Evolutionary conservation across 2,888 invertebrate genomes (phyloP).

Genomic region (Orgyia antiqua): DNA sequence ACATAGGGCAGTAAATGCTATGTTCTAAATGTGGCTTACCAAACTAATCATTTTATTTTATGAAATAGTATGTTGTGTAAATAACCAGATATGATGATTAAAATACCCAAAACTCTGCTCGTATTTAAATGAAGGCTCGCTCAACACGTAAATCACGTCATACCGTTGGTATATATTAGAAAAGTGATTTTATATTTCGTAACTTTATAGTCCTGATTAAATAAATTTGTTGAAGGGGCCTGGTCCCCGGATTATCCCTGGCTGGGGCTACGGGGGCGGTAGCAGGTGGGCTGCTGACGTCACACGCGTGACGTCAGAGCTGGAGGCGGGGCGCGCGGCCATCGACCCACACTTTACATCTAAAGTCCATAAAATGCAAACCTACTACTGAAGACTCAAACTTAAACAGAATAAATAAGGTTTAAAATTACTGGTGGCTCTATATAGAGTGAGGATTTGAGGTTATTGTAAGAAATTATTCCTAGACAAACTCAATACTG

Average conservation of each 20-base stretch:
- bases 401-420: constrained; percentile 11
- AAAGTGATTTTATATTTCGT: constrained; percentile 23
- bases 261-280: constrained; percentile 32
- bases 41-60: too few relatives aligned
- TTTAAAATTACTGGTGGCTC: constrained; percentile 10
- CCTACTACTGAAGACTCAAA: constrained; percentile 13
- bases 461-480: too few relatives aligned
- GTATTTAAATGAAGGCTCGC: too few relatives aligned
- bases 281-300: constrained; percentile 59
- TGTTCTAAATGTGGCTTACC: too few relatives aligned
- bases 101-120: too few relatives aligned
- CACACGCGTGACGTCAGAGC: constrained; percentile 62
- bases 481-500: too few relatives aligned
- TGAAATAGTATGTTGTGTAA: too few relatives aligned
- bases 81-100: too few relatives aligned
- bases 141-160: constrained; percentile 11
- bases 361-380: constrained; percentile 25
- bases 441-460: too few relatives aligned
- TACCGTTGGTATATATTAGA: constrained; percentile 10
- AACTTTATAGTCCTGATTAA: constrained; percentile 30
- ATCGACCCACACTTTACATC: constrained; percentile 41
- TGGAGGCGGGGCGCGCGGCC: constrained; percentile 55
- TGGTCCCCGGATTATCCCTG: constrained; percentile 36
- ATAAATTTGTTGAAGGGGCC: constrained; percentile 37
- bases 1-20: too few relatives aligned